Evolutionary conservation across 2,113 vertebrate genomes (phyloP).

Genomic region (Gila orcuttii): DNA sequence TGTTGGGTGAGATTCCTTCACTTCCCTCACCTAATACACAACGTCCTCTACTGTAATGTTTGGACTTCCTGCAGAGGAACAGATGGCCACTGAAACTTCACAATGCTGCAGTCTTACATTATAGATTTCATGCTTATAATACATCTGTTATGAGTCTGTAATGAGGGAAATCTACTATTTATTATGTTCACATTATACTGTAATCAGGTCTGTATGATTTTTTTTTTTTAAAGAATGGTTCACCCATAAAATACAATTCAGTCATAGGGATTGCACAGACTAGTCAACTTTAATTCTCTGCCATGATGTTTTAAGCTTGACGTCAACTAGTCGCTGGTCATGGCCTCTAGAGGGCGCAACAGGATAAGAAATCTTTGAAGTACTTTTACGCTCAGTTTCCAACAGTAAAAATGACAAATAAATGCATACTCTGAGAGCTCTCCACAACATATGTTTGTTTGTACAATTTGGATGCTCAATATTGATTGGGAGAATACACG

Average conservation of each 20-base stretch:
- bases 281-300: too few relatives aligned
- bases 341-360: too few relatives aligned
- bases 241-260: not conserved
- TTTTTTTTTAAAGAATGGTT: not conserved
- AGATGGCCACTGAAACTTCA: constrained; percentile 36
- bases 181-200: constrained; percentile 2
- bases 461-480: too few relatives aligned
- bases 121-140: constrained; percentile 12
- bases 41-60: constrained; percentile 1
- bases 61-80: constrained; percentile 19
- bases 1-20: constrained; percentile 32
- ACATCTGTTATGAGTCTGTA: constrained; percentile 8
- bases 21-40: constrained; percentile 26
- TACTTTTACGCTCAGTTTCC: too few relatives aligned
- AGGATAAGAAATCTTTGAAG: too few relatives aligned
- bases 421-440: too few relatives aligned
- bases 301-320: too few relatives aligned
- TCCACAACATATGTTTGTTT: too few relatives aligned
- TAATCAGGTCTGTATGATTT: not conserved
- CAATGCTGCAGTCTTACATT: not conserved
- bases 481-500: too few relatives aligned
- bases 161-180: constrained; percentile 13
- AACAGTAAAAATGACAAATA: too few relatives aligned
- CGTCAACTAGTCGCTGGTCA: too few relatives aligned
- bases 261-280: not conserved